Evolutionary conservation across 2,888 invertebrate species (phyloP), one percentile per base, ranked within the genome.

Genomic region (Crioceris asparagi): DNA sequence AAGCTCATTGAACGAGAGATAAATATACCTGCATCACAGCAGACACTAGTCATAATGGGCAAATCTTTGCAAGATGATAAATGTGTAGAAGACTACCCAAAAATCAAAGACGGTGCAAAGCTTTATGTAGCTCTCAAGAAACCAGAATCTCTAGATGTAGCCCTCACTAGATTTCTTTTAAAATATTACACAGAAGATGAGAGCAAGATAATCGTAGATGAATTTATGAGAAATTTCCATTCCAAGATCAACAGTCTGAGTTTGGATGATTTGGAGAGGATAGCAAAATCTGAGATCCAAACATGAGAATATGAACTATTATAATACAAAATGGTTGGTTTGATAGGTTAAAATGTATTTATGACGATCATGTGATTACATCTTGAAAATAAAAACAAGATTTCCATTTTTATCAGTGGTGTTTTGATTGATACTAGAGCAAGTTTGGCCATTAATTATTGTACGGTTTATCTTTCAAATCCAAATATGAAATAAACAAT

Each of bases 21-120:
- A 32, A 72, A 76, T 32, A 76, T 84, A 48, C 80, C 83, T 8
- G 68, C 75, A 10, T 62, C 72, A 25, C 75, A 79, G 53, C 84
- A 84, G 58, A 82, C 78, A 50, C 62, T 86, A 31, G 65, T 86
- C 11, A 65, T 78, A n/a, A 65, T 75, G 4, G 85, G 85, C 2
- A 74, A 80, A 50, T 72, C 82, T 1, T 63, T 86, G 35, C 66
- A 74, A 54, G 84, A 86, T 54, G 79, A 82, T 32, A 79, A 81
- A 53, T 70, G 70, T 5, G 63, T 86, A 30, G 69, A 72, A 27
- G 75, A 75, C 29, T 85, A 85, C 59, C 75, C 78, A 4, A 71
- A 72, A 45, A 79, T 85, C 21, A 79, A 78, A 59, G 81, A 84
- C 43, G 84, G 83, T 2, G 73, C 78, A 11, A 85, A 80, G 60